These are phyloP conservation scores for Pardalotus punctatus DNA, from an alignment of 2,113 vertebrate species.

Conservation along the genomic window DNA sequence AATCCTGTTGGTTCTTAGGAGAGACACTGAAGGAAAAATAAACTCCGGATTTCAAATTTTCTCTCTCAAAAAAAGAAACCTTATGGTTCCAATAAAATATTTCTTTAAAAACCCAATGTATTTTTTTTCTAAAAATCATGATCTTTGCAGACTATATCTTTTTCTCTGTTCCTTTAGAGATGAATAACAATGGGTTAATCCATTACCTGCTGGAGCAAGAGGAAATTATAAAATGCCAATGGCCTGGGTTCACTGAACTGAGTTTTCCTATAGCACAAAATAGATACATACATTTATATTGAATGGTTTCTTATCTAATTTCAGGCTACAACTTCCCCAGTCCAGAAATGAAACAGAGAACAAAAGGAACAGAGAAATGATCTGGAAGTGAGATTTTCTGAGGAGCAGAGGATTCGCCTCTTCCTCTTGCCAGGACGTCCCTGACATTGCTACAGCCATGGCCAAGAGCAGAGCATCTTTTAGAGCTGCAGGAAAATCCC, in stretches of 20 bases:
- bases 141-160: conserved; percentile 23
- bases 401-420: background rate
- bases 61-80: conserved; percentile 45
- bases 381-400: background rate
- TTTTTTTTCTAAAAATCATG: background rate
- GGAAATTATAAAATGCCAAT: conserved; percentile 46
- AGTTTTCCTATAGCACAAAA: conserved; percentile 25
- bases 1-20: conserved; percentile 74
- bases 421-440: background rate
- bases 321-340: background rate
- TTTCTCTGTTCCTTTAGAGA: conserved; percentile 53
- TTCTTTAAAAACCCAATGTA: conserved; percentile 54
- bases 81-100: conserved; percentile 77
- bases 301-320: background rate
- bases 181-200: conserved; percentile 56
- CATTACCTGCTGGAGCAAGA: conserved; percentile 60
- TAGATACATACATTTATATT: background rate
- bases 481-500: background rate
- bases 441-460: background rate
- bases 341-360: background rate
- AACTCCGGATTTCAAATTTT: conserved; percentile 76
- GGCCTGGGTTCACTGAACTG: conserved; percentile 30
- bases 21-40: conserved; percentile 76
- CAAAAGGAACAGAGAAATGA: background rate
- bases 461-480: background rate